Evolutionary conservation across 2,888 invertebrate species (phyloP), one percentile per base, ranked within the genome.

Genomic region (Metellina segmentata): DNA sequence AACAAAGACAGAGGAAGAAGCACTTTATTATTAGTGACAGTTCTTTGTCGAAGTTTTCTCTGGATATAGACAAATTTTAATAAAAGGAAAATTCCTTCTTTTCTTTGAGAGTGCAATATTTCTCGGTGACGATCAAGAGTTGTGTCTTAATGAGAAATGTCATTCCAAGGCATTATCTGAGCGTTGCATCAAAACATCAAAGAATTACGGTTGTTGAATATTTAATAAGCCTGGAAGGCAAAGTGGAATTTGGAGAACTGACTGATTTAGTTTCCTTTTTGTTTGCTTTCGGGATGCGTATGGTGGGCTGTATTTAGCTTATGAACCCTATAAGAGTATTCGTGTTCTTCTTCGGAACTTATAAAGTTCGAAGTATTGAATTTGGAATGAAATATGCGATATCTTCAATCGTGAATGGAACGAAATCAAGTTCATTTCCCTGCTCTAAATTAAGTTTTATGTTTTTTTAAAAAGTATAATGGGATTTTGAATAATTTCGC

Each of bases 11-110:
- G 74, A 81, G 52, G 61, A 34, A 8, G 9, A 75, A 79, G 81
- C 34, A 88, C 74, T 81, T 81, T 88, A 88, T 88, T 88, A 88
- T 71, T 48, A 69, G 52, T 88, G 88, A 74, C 88, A 88, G 81
- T 69, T 81, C 74, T 74, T 85, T 20, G 34, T 48, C 48, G 20
- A 53, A 74, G 85, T 85, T 85, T 79, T 75, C 53, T 52, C 34
- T 11, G 72, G n/a, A 53, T 75, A 11, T 48, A 34, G 53, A 61
- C 61, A 16, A 53, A 53, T 85, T 74, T 85, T 74, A 85, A 53
- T 85, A 85, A 75, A 85, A 75, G 85, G 61, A 85, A 85, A 61
- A 49, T 52, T 8, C 51, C 16, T 71, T 53, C 75, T 49, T 53
- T 34, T 11, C 82, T 71, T 53, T 86, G 19, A 6, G n/a, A 13